Evolutionary conservation across 2,113 vertebrate genomes (phyloP), one percentile per base, ranked within the genome.

Genomic region (Pseudopodoces humilis): DNA sequence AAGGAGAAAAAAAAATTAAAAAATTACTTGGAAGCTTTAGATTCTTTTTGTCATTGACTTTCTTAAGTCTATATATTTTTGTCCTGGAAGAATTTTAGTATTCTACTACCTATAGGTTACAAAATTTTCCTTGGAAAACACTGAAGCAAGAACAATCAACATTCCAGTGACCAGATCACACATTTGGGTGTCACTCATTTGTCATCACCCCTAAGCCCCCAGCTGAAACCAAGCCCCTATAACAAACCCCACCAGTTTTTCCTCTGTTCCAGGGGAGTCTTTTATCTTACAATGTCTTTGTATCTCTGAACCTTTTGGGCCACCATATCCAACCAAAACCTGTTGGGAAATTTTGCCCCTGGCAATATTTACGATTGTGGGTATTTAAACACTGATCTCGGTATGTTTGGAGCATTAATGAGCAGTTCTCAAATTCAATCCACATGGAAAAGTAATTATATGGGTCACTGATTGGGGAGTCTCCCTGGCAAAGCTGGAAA

Each of bases 401-500:
- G 0, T 64, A 20, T 69, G 43, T 87, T 85, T 63, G 31, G 31
- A 91, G 49, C 82, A 58, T 90, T 87, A 89, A 53, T 55, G 56
- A 91, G 78, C 10, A 76, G 33, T 60, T 78, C 19, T 69, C 16
- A 41, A 60, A 55, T 76, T 75, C 44, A 53, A 1, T 82, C 84
- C 89, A 83, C 47, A n/a, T 8, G 63, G 67, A 47, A 11, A 91
- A 85, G 41, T 65, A 85, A 88, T 96, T 94, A 68, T 15, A 43
- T 25, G 85, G 84, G 77, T 96, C 90, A 75, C 19, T 83, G 95
- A 71, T 68, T 46, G 49, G 53, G 67, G 74, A 96, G 49, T 64
- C 74, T 94, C 81, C 37, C 33, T 72, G 41, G 63, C 37, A 56
- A 60, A 79, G 56, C 2, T 86, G 50, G 55, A 87, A 81, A 90